Conservation (phyloP, 2,888 invertebrate species). For the Cecidostiba fungosa region DNA sequence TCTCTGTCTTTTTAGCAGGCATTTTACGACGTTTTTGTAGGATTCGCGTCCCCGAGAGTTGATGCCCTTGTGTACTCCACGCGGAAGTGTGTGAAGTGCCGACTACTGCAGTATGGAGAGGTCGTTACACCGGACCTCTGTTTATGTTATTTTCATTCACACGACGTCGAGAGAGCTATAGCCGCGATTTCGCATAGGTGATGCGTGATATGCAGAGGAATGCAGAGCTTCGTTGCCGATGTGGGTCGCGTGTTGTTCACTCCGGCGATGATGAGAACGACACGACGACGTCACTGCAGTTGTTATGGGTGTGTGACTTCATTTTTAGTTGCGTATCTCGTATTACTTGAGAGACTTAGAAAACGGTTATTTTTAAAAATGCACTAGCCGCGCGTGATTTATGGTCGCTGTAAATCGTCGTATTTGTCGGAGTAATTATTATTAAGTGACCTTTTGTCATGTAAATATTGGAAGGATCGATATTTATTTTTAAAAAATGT, state of each 20-base stretch:
- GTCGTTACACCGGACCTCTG: slow-evolving; percentile 6
- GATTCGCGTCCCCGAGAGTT: slow-evolving; percentile 39
- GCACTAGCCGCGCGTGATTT: slow-evolving; percentile 33
- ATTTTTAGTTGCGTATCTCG: not conserved
- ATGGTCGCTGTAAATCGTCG: not conserved
- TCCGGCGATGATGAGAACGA: not conserved
- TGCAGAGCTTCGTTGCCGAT: not conserved
- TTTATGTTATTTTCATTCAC: slow-evolving; percentile 14
- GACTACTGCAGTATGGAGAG: not conserved
- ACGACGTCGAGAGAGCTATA: not conserved
- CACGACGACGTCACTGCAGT: not conserved
- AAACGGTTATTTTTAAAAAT: not conserved
- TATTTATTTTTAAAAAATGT: not conserved
- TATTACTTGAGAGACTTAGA: not conserved
- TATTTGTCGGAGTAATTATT: not conserved
- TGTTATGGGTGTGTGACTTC: not conserved
- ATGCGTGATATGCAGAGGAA: not conserved
- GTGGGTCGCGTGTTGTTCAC: no score
- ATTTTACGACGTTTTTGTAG: slow-evolving; percentile 58
- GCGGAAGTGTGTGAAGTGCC: not conserved
- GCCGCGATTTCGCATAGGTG: not conserved
- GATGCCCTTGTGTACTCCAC: not conserved
- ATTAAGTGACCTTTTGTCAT: no score
- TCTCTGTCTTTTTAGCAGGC: slow-evolving; percentile 14
- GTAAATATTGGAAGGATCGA: not conserved